Percentiles rank a stretch among this genome's conserved stretches.
Conservation (phyloP, 2,113 vertebrate genomes). For the Chlorodrepanis virens region DNA sequence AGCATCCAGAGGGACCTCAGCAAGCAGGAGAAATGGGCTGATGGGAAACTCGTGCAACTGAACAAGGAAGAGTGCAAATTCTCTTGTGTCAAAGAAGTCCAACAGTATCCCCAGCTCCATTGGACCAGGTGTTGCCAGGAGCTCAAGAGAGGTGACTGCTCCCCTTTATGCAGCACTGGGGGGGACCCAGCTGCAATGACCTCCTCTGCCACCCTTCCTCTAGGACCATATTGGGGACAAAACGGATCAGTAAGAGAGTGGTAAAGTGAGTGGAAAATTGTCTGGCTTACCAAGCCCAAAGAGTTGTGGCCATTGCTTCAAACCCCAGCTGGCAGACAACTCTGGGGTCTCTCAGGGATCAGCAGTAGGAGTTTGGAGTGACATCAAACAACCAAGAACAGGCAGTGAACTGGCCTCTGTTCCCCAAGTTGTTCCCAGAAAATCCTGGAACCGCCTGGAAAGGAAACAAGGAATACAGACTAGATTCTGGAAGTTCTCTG, state of each 20-base stretch:
- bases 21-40: neutral
- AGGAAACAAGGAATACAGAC: neutral
- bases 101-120: no score
- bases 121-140: neutral
- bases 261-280: neutral
- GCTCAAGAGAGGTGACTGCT: neutral
- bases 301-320: neutral
- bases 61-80: neutral
- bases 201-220: neutral
- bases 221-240: neutral
- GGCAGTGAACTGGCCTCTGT: neutral
- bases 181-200: neutral
- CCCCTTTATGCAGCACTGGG: neutral
- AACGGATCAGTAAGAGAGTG: neutral
- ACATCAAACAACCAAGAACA: fast-evolving
- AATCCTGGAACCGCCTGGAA: neutral
- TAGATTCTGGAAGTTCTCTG: neutral
- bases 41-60: neutral
- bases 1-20: neutral
- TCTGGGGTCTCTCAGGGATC: neutral
- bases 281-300: neutral
- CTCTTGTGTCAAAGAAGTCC: neutral
- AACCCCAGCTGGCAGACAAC: neutral
- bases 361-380: neutral
- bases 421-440: neutral